A percentile compares a stretch with the other conserved stretches of the same genome.
These are phyloP conservation scores for Sialis fuliginosa DNA, from an alignment of 2,888 invertebrate species.

Conservation along the genomic window DNA sequence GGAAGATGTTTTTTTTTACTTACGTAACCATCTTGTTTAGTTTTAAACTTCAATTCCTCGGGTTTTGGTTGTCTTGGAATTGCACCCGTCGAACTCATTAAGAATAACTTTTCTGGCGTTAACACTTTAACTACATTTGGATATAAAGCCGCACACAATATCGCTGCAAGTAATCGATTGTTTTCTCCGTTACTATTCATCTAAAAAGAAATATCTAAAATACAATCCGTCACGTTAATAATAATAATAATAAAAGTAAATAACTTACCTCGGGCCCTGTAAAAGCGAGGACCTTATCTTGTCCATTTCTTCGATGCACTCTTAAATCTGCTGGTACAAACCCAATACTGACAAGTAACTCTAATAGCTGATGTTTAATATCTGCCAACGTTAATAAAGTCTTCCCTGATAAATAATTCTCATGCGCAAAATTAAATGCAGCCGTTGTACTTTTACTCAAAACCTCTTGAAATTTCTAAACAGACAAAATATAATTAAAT, in stretches of 20 bases:
- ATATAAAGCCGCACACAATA: constrained; percentile 81
- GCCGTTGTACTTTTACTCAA: constrained; percentile 47
- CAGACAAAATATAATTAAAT: constrained; percentile 7
- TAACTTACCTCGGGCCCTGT: constrained; percentile 32
- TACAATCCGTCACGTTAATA: neutral
- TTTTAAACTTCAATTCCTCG: constrained; percentile 55
- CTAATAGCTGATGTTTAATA: constrained; percentile 67
- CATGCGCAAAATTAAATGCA: constrained; percentile 60
- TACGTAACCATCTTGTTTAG: constrained; percentile 55
- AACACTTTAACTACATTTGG: constrained; percentile 79
- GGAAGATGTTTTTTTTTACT: too few species aligned
- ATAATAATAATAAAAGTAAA: neutral
- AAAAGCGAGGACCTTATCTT: constrained; percentile 45
- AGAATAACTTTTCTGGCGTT: constrained; percentile 61
- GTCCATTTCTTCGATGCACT: constrained; percentile 30
- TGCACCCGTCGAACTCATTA: constrained; percentile 54
- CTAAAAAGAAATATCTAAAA: constrained; percentile 26
- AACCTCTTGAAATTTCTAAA: constrained; percentile 63
- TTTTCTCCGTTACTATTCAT: constrained; percentile 60
- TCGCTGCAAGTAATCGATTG: constrained; percentile 55
- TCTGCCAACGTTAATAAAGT: constrained; percentile 72
- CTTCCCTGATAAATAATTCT: constrained; percentile 67
- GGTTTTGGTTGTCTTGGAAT: constrained; percentile 52
- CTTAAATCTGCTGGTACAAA: constrained; percentile 54
- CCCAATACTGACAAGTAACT: constrained; percentile 57